These are phyloP conservation scores for Leucophenga varia DNA, from an alignment of 1,140 invertebrate species.

Conservation along the genomic window DNA sequence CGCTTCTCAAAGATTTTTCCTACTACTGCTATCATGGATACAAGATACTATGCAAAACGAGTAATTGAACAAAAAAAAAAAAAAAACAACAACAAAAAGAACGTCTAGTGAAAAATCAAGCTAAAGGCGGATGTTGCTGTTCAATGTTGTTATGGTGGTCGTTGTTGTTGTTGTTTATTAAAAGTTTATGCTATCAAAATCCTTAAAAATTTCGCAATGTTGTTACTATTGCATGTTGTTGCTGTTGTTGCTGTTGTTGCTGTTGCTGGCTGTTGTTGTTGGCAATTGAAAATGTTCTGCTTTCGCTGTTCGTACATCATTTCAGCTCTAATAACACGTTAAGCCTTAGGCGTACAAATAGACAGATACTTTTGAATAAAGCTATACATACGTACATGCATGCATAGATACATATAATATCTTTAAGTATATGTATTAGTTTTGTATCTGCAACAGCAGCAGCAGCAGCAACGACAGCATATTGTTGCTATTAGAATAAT, in stretches of 20 bases:
- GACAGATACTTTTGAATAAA: no score
- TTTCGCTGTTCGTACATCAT: constrained; percentile 36
- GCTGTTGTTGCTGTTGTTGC: constrained; percentile 1
- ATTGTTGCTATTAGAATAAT: constrained; percentile 44
- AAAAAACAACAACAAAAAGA: background rate
- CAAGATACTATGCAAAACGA: no score
- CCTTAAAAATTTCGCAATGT: constrained; percentile 38
- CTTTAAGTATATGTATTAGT: no score
- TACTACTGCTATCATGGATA: background rate
- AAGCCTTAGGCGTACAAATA: no score
- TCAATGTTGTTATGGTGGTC: background rate
- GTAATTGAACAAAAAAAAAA: background rate
- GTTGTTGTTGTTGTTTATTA: constrained; percentile 20
- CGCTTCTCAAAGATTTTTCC: no score
- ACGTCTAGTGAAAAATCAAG: no score
- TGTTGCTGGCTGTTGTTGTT: background rate
- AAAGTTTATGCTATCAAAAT: constrained; percentile 29
- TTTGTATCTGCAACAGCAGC: no score
- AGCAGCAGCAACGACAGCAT: no score
- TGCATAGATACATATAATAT: no score
- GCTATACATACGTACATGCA: no score
- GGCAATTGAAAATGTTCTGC: constrained; percentile 35
- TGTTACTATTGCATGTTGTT: no score
- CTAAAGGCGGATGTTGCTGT: constrained; percentile 25
- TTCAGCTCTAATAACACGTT: constrained; percentile 25